Evolutionary conservation across 2,888 invertebrate species (phyloP).

Genomic region (Caenorhabditis afra): DNA sequence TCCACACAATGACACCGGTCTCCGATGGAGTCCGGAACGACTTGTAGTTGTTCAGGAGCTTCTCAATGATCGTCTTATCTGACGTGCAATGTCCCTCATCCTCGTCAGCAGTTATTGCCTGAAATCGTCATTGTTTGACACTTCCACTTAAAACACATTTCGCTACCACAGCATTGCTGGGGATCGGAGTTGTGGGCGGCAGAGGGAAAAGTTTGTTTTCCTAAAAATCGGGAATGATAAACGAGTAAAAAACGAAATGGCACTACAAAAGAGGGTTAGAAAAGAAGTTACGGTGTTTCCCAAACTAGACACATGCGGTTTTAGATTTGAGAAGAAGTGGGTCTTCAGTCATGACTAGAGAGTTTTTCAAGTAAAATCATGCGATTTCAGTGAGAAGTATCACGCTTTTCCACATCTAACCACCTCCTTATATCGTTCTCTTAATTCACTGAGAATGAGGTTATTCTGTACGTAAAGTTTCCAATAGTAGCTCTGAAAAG

Average conservation of each 20-base stretch:
- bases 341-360: not conserved
- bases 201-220: conserved; percentile 65
- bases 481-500: conserved; percentile 72
- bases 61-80: conserved; percentile 75
- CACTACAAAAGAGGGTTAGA: conserved; percentile 25
- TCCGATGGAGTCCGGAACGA: conserved; percentile 73
- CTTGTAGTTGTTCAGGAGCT: conserved; percentile 72
- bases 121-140: not conserved
- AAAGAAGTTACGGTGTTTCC: conserved; percentile 8
- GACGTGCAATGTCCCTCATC: conserved; percentile 72
- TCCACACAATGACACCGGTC: conserved; percentile 76
- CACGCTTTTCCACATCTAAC: conserved; percentile 1
- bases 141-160: not conserved
- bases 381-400: not conserved
- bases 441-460: conserved; percentile 65
- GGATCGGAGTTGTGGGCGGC: conserved; percentile 54
- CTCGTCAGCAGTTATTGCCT: conserved; percentile 44
- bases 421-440: conserved; percentile 72
- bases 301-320: conserved; percentile 4
- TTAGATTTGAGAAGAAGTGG: conserved; percentile 12
- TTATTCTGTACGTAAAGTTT: conserved; percentile 71
- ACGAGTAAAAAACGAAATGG: conserved; percentile 11
- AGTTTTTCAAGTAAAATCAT: not conserved
- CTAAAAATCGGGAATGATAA: conserved; percentile 44
- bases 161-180: conserved; percentile 48